Evolutionary conservation across 2,113 vertebrate species (phyloP), one percentile per base, ranked within the genome.

Genomic region (Cnemophilus loriae): DNA sequence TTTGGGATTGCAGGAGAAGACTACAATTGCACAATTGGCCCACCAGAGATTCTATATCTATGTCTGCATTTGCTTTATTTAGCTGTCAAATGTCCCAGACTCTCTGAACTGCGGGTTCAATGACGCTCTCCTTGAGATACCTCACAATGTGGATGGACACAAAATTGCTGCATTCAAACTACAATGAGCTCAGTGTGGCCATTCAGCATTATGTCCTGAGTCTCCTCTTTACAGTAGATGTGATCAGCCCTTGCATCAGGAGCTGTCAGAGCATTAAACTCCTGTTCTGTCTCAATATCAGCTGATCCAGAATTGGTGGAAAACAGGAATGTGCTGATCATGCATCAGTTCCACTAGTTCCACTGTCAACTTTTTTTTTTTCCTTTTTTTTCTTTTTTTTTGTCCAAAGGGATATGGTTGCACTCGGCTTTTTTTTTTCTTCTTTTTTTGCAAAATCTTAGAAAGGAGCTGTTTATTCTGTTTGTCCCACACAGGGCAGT

Each of bases 51-150:
- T 10, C 11, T 37, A 65, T 0, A 0, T 64, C 33, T 59, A 4
- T 44, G 30, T 46, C 82, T 69, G 21, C 10, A 74, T 77, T 55
- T 74, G 24, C 33, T 50, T n/a, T 60, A 32, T 32, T 75, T 89
- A 60, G 6, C 24, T 67, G 63, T 21, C 11, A 37, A 26, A 44
- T 5, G 1, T 42, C 46, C 30, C 79, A 61, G 41, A 13, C 33
- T 69, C 46, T 73, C 50, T 44, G 37, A 55, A 70, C n/a, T 35
- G 35, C 49, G 22, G 5, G 23, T 77, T 81, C 30, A 55, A 1
- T 16, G 39, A 60, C 0, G 3, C 16, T 32, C 11, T 85, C 56
- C 21, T 52, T 44, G 9, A 0, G 1, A 39, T 5, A 20, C 27
- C 22, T 56, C 33, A 13, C 37, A 22, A 1, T 8, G 24, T 35